Evolutionary conservation across 2,888 invertebrate species (phyloP).

Genomic region (Lochmaea capreae): DNA sequence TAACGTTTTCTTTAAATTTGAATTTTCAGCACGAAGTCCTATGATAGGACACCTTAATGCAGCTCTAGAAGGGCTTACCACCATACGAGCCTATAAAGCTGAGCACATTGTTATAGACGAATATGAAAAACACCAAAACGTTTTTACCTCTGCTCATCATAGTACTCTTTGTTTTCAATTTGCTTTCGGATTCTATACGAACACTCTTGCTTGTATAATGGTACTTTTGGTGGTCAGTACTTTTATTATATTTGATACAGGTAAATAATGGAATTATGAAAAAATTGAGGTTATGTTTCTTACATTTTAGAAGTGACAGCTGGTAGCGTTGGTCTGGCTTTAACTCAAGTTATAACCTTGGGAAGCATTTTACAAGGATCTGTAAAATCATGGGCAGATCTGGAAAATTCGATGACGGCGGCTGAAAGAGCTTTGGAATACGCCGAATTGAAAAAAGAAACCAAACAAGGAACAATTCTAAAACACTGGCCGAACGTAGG

Average conservation of each 20-base stretch:
- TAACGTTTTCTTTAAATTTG: not conserved
- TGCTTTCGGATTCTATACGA: conserved; percentile 60
- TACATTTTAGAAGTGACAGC: conserved; percentile 48
- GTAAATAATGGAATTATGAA: conserved; percentile 30
- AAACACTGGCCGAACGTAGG: conserved; percentile 80
- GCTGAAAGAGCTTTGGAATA: conserved; percentile 80
- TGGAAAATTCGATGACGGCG: conserved; percentile 84
- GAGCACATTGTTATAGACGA: conserved; percentile 57
- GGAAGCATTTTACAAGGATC: conserved; percentile 75
- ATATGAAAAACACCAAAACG: conserved; percentile 61
- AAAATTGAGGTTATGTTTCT: not conserved
- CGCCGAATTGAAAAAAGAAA: conserved; percentile 65
- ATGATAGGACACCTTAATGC: conserved; percentile 62
- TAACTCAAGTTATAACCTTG: conserved; percentile 82
- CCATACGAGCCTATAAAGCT: conserved; percentile 60
- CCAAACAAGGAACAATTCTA: conserved; percentile 65
- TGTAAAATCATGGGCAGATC: conserved; percentile 86
- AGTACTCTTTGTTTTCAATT: conserved; percentile 55
- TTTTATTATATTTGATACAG: conserved; percentile 50
- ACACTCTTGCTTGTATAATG: conserved; percentile 53
- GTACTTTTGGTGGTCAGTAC: conserved; percentile 49
- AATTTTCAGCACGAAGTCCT: conserved; percentile 60
- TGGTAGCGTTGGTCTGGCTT: conserved; percentile 69
- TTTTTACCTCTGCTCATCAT: conserved; percentile 60
- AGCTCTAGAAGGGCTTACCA: conserved; percentile 62